These are phyloP conservation scores for Dryocosmus kuriphilus DNA, from an alignment of 2,888 invertebrate species.

Conservation along the genomic window DNA sequence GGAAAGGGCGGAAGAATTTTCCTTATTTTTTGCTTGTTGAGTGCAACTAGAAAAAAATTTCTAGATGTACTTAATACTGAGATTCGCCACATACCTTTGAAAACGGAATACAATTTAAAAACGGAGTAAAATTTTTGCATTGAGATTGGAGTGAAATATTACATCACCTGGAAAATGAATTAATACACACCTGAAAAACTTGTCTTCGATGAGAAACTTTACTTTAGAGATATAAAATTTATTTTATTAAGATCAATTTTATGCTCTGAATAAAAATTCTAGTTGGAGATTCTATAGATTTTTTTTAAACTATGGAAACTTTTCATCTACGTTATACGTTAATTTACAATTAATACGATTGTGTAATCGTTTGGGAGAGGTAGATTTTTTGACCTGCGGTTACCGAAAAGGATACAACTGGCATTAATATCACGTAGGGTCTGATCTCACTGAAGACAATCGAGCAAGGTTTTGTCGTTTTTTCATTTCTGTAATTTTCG, in stretches of 20 bases:
- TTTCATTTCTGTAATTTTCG: neutral
- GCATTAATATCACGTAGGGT: constrained; percentile 69
- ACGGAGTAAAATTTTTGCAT: neutral
- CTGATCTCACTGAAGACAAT: constrained; percentile 47
- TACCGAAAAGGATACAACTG: constrained; percentile 73
- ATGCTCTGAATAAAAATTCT: neutral
- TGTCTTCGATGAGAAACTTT: neutral
- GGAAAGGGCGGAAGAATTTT: constrained; percentile 40
- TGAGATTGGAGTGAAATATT: neutral
- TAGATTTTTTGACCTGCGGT: constrained; percentile 58
- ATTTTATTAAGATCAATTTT: neutral
- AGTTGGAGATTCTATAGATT: neutral
- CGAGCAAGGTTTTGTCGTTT: neutral
- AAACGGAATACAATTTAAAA: neutral
- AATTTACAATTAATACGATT: constrained; percentile 5
- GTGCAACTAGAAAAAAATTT: neutral
- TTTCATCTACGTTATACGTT: neutral
- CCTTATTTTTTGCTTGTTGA: constrained; percentile 17
- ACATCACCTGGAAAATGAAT: neutral
- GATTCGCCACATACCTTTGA: neutral
- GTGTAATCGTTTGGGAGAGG: constrained; percentile 9
- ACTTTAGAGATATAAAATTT: neutral
- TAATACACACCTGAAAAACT: neutral
- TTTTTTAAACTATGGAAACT: neutral
- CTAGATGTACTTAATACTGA: neutral